Percentiles rank a stretch among this genome's conserved stretches.
These are phyloP conservation scores for Ancistrus triradiatus DNA, from an alignment of 2,113 vertebrate species.

Conservation along the genomic window DNA sequence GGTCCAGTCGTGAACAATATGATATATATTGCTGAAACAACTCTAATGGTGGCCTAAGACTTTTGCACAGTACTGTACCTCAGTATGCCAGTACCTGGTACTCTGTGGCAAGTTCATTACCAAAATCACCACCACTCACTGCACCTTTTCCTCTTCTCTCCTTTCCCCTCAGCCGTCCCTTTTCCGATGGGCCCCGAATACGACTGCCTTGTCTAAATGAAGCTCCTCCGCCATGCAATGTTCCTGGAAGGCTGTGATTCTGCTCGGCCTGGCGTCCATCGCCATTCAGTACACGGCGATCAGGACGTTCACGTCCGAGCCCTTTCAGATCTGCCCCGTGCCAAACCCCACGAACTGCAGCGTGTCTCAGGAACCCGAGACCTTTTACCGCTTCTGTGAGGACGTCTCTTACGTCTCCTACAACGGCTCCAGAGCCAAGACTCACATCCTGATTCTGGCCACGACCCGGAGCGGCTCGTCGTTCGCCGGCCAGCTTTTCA, in stretches of 20 bases:
- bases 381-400: conserved; percentile 69
- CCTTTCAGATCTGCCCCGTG: conserved; percentile 75
- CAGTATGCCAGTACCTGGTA: no score
- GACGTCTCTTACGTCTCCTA: conserved; percentile 69
- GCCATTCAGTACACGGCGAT: conserved; percentile 93
- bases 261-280: conserved; percentile 86
- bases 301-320: conserved; percentile 83
- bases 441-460: conserved; percentile 87
- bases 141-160: background rate
- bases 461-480: conserved; percentile 91
- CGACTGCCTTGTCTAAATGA: conserved; percentile 66
- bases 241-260: conserved; percentile 93
- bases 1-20: no score
- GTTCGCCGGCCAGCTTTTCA: conserved; percentile 90
- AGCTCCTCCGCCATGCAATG: conserved; percentile 88
- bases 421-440: conserved; percentile 75
- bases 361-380: conserved; percentile 66
- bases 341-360: conserved; percentile 70
- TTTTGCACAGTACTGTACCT: no score
- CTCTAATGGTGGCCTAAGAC: no score
- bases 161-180: conserved; percentile 20
- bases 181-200: conserved; percentile 38
- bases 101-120: background rate
- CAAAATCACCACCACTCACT: background rate
- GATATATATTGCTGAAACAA: no score